Evolutionary conservation across 2,888 invertebrate species (phyloP).

Genomic region (Gortyna flavago): DNA sequence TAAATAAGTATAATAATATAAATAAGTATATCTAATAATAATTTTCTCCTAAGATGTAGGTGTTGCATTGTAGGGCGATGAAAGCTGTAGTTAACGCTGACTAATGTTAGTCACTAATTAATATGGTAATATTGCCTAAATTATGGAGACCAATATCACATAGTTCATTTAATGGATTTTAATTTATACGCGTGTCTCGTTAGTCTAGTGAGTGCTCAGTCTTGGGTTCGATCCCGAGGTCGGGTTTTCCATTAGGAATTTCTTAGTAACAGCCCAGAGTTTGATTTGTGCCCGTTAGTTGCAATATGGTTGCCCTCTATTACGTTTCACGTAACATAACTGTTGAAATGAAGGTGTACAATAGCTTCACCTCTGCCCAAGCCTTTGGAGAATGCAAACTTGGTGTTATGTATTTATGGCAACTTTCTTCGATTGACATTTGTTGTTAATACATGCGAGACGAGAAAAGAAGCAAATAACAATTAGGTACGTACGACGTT

Average conservation of each 20-base stretch:
- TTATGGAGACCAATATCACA: not conserved
- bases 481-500: slow-evolving; percentile 12
- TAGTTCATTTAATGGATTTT: not conserved
- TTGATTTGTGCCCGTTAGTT: not conserved
- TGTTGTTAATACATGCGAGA: not conserved
- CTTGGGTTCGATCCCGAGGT: not conserved
- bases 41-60: slow-evolving; percentile 37
- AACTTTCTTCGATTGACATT: not conserved
- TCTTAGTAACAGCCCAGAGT: too few species aligned
- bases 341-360: not conserved
- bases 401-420: not conserved
- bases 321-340: not conserved
- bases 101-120: slow-evolving; percentile 5
- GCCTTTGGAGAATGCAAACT: not conserved
- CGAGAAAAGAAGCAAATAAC: slow-evolving; percentile 10
- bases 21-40: too few species aligned
- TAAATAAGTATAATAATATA: slow-evolving; percentile 34
- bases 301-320: not conserved
- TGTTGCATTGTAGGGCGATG: slow-evolving; percentile 43
- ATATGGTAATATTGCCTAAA: not conserved
- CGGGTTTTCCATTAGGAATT: not conserved
- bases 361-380: not conserved
- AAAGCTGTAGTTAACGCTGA: slow-evolving; percentile 29
- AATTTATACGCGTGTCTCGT: not conserved
- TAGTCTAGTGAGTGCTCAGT: not conserved